Percentiles rank a stretch among this genome's conserved stretches.
These are phyloP conservation scores for Gracilinanus agilis DNA, from an alignment of 2,113 vertebrate genomes.

Conservation along the genomic window DNA sequence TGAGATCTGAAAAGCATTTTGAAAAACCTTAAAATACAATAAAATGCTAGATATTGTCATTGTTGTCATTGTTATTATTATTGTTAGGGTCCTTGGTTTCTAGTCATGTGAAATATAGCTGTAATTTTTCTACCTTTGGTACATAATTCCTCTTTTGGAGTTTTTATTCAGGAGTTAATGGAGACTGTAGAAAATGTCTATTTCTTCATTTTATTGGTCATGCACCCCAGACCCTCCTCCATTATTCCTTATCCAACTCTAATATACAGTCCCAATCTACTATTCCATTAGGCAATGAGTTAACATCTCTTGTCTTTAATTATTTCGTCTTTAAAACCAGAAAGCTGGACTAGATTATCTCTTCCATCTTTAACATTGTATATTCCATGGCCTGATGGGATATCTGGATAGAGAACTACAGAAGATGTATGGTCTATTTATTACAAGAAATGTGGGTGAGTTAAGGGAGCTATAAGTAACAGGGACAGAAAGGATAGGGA, in stretches of 20 bases:
- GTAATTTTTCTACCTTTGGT: background rate
- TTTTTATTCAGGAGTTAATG: too few relatives aligned
- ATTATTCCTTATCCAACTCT: background rate
- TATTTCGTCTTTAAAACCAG: background rate
- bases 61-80: too few relatives aligned
- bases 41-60: too few relatives aligned
- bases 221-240: background rate
- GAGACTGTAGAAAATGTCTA: too few relatives aligned
- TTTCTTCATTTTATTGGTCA: background rate
- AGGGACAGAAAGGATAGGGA: slow-evolving; percentile 31
- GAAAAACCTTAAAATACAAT: too few relatives aligned
- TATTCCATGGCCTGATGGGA: slow-evolving; percentile 51
- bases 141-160: background rate
- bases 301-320: background rate
- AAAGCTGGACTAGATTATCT: background rate
- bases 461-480: slow-evolving; percentile 57
- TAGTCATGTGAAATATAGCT: too few relatives aligned
- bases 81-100: too few relatives aligned
- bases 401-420: slow-evolving; percentile 52
- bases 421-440: slow-evolving; percentile 67
- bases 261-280: background rate
- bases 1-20: too few relatives aligned
- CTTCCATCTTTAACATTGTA: background rate
- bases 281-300: slow-evolving; percentile 40
- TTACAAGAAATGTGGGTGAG: slow-evolving; percentile 62